Evolutionary conservation across 2,888 invertebrate species (phyloP).

Genomic region (Spatulosminthurus flaviceps): DNA sequence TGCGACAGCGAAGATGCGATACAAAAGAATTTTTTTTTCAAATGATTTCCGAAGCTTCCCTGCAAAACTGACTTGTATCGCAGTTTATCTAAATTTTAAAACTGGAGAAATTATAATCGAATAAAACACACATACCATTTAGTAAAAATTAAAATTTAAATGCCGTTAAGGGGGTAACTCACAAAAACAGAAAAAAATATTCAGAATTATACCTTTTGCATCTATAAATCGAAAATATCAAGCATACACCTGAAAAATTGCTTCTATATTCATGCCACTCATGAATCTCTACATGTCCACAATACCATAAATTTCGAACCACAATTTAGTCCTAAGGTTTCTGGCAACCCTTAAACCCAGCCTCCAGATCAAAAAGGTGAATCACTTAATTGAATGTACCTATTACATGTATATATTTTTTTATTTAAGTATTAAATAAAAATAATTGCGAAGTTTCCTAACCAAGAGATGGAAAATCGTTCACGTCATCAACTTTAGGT

Average conservation of each 20-base stretch:
- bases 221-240: constrained; percentile 6
- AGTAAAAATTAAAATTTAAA: constrained; percentile 23
- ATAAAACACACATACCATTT: background rate
- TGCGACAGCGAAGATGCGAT: constrained; percentile 15
- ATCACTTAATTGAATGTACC: constrained; percentile 37
- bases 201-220: background rate
- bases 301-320: constrained; percentile 19
- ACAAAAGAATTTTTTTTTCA: background rate
- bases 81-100: constrained; percentile 1
- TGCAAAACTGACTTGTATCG: constrained; percentile 14
- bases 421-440: constrained; percentile 47
- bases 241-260: constrained; percentile 14
- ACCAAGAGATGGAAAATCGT: constrained; percentile 93
- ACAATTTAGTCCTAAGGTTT: constrained; percentile 31
- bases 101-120: background rate
- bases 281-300: constrained; percentile 30
- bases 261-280: constrained; percentile 17
- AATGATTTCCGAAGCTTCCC: background rate
- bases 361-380: constrained; percentile 45
- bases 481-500: constrained; percentile 94
- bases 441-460: constrained; percentile 65
- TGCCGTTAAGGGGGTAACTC: constrained; percentile 39
- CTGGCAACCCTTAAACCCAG: constrained; percentile 45
- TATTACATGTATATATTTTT: constrained; percentile 42
- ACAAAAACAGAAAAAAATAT: constrained; percentile 10